Evolutionary conservation across 2,797 vertebrate genomes (phyloP).

Genomic region (Lates japonicus): DNA sequence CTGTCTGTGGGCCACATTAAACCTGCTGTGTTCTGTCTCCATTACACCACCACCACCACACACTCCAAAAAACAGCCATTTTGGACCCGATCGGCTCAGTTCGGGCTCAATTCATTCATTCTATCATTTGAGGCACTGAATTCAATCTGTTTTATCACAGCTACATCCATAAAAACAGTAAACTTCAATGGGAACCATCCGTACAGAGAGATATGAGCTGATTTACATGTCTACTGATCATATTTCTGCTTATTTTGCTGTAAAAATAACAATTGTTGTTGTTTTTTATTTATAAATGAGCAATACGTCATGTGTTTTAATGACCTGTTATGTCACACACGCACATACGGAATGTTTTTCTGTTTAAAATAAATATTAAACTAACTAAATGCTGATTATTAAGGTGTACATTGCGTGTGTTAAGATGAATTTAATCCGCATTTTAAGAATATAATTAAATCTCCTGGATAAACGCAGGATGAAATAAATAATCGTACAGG

Average conservation of each 20-base stretch:
- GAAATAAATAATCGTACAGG: background rate
- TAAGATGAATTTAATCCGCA: background rate
- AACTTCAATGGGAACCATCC: fast-evolving
- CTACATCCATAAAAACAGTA: background rate
- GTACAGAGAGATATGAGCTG: too few relatives aligned
- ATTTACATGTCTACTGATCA: background rate
- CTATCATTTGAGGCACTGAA: background rate
- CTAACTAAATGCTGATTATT: background rate
- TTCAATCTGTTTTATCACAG: background rate
- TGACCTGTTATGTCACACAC: constrained; percentile 26
- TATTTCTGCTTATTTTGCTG: background rate
- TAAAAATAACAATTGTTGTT: background rate
- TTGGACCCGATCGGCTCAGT: constrained; percentile 36
- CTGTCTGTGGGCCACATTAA: constrained; percentile 39
- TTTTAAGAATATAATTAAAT: background rate
- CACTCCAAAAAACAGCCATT: constrained; percentile 46
- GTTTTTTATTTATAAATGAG: background rate
- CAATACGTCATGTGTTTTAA: constrained; percentile 9
- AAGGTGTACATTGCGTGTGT: background rate
- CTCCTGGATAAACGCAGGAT: background rate
- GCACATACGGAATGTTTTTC: background rate
- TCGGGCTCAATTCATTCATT: background rate
- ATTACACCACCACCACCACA: constrained; percentile 7
- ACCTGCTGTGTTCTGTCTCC: constrained; percentile 25
- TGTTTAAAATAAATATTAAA: background rate